These are phyloP conservation scores for Polyploca ridens DNA, from an alignment of 2,888 invertebrate genomes.

Conservation along the genomic window DNA sequence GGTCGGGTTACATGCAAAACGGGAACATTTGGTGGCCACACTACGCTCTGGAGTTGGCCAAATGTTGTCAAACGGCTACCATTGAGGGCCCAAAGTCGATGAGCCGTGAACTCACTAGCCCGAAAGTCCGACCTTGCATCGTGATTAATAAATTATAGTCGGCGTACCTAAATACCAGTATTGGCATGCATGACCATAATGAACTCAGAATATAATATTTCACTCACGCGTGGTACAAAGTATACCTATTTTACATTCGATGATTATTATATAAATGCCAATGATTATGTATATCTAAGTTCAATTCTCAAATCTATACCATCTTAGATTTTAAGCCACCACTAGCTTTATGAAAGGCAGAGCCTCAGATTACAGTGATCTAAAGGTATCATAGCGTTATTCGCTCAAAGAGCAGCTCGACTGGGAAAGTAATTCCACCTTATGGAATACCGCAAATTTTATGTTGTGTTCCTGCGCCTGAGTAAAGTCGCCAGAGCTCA, in stretches of 20 bases:
- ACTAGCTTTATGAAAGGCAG: too few species aligned
- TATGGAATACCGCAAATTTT: too few species aligned
- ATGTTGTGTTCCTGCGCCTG: too few species aligned
- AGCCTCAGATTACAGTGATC: too few species aligned
- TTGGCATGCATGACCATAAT: not conserved
- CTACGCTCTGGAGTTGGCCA: slow-evolving; percentile 55
- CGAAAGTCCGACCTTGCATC: slow-evolving; percentile 43
- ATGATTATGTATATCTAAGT: too few species aligned
- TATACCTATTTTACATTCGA: not conserved
- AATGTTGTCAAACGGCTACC: slow-evolving; percentile 68
- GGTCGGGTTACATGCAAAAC: slow-evolving; percentile 65
- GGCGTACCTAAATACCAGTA: not conserved
- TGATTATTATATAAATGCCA: too few species aligned
- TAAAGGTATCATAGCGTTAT: too few species aligned
- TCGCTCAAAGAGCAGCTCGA: too few species aligned
- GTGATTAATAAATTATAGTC: slow-evolving; percentile 36
- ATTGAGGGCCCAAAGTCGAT: slow-evolving; percentile 58
- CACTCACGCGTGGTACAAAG: not conserved
- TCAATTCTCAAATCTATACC: too few species aligned
- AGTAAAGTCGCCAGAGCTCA: too few species aligned
- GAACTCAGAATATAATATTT: not conserved
- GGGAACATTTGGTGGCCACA: slow-evolving; percentile 76
- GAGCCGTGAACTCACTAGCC: slow-evolving; percentile 52
- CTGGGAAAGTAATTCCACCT: too few species aligned
- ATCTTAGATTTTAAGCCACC: too few species aligned